phyloP scores from a whole-genome alignment of 53 echinoderm and acorn worm genomes.

The Actinopyga echinites region DNA sequence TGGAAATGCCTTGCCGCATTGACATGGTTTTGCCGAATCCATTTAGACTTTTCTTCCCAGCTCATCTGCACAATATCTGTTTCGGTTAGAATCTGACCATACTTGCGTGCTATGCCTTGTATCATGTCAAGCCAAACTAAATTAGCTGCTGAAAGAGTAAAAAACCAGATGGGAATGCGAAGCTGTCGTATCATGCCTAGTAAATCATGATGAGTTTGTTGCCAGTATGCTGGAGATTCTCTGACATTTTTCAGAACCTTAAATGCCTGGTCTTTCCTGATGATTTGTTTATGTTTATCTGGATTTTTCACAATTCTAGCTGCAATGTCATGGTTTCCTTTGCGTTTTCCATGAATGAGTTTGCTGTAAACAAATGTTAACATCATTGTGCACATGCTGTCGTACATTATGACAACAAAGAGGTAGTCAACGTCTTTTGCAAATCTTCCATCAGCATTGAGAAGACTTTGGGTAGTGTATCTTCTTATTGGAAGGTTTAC shows the following conservation, averaged over 20 bases:
- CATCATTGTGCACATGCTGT: conserved; percentile 22
- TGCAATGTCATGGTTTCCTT: not conserved
- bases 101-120: conserved; percentile 45
- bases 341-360: not conserved
- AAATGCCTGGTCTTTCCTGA: not conserved
- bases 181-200: conserved; percentile 25
- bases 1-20: conserved; percentile 53
- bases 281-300: not conserved
- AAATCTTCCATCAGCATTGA: conserved; percentile 10
- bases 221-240: conserved; percentile 46
- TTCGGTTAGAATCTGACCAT: conserved; percentile 28
- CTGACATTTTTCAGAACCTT: conserved; percentile 34
- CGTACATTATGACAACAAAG: not conserved
- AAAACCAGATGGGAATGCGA: conserved; percentile 41
- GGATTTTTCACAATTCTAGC: not conserved
- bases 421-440: conserved; percentile 31
- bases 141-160: conserved; percentile 56
- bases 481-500: not conserved
- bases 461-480: not conserved
- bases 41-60: conserved; percentile 46
- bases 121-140: conserved; percentile 44
- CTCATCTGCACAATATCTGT: conserved; percentile 26
- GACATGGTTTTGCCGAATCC: conserved; percentile 44
- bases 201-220: conserved; percentile 4
- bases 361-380: not conserved